Evolutionary conservation across 2,888 invertebrate genomes (phyloP), one percentile per base, ranked within the genome.

Genomic region (Caenorhabditis sp.): DNA sequence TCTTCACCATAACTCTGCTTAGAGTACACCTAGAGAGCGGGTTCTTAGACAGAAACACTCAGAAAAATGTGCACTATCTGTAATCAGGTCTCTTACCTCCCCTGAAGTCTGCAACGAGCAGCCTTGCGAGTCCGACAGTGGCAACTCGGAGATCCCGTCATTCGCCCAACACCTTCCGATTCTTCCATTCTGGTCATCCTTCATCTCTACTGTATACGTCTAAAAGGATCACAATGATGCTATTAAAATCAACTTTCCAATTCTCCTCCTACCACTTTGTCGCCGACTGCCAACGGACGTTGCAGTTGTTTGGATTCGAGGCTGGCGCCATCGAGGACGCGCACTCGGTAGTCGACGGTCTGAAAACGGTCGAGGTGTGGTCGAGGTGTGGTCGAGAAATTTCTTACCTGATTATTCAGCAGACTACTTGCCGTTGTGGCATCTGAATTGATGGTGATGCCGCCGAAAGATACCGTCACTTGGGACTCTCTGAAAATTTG

Each of bases 111-210:
- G 91, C 66, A 90, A 74, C 0, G 90, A 88, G 83, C 91, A 91
- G 19, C 91, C 91, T 12, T 87, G 85, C n/a, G 89, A 88, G 66
- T 91, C 90, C 22, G 89, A 86, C 26, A 91, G 74, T 47, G 91
- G 90, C 51, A 91, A 81, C 54, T 89, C 89, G 14, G 89, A 89
- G 26, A 88, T 89, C 10, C 89, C 86, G 69, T 91, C 90, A 44
- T 86, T 89, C 14, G 91, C 91, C 91, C 91, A 91, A 77, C 91
- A 91, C 64, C 90, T 66, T 12, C 91, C 90, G 38, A 91, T 91
- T 59, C 88, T 24, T 14, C 86, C 87, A 35, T 80, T 81, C 47
- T 74, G 77, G 14, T 70, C 79, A 41, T 64, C 75, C 12, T 58
- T 68, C 75, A 85, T 82, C 54, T 84, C 82, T 1, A 88, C 88